Percentiles rank a stretch among this genome's conserved stretches.
phyloP scores from a whole-genome alignment of 2,797 vertebrate genomes.

The Chelidonichthys spinosus region DNA sequence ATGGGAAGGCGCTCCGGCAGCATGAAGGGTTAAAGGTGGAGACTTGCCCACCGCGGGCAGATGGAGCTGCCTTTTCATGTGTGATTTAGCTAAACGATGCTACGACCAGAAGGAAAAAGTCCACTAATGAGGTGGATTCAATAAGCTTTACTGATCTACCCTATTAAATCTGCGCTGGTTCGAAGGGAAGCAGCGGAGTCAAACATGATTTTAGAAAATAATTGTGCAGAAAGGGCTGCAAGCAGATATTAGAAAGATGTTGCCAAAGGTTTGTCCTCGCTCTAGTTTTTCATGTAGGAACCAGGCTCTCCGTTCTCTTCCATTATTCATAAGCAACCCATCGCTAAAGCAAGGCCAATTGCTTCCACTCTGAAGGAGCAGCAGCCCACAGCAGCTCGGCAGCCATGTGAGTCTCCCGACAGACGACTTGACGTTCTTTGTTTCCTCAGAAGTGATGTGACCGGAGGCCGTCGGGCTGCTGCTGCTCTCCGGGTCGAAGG shows the following conservation, averaged over 20 bases:
- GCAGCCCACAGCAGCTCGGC: conserved; percentile 65
- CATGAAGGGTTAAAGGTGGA: conserved; percentile 80
- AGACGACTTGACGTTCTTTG: conserved; percentile 59
- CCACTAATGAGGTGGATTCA: conserved; percentile 57
- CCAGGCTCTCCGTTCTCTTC: conserved; percentile 33
- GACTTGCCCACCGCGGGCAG: conserved; percentile 75
- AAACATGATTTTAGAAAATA: conserved; percentile 29
- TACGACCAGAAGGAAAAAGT: background rate
- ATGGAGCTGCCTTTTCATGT: conserved; percentile 86
- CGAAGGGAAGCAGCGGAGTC: conserved; percentile 19
- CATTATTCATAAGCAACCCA: conserved; percentile 70
- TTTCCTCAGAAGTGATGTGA: conserved; percentile 62
- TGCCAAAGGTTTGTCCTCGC: conserved; percentile 32
- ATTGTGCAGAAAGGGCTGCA: conserved; percentile 24
- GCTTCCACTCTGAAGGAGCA: conserved; percentile 61
- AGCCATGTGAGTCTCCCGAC: conserved; percentile 62
- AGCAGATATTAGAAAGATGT: conserved; percentile 15
- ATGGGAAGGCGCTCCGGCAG: conserved; percentile 74
- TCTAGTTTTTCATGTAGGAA: conserved; percentile 35
- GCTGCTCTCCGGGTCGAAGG: conserved; percentile 68
- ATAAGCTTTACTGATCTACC: conserved; percentile 26
- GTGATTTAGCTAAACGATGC: conserved; percentile 47
- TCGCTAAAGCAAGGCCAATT: conserved; percentile 59
- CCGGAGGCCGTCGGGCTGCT: conserved; percentile 55
- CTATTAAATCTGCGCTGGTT: conserved; percentile 27